These are phyloP conservation scores for Triops cancriformis DNA, from an alignment of 1,140 invertebrate species.

Conservation along the genomic window DNA sequence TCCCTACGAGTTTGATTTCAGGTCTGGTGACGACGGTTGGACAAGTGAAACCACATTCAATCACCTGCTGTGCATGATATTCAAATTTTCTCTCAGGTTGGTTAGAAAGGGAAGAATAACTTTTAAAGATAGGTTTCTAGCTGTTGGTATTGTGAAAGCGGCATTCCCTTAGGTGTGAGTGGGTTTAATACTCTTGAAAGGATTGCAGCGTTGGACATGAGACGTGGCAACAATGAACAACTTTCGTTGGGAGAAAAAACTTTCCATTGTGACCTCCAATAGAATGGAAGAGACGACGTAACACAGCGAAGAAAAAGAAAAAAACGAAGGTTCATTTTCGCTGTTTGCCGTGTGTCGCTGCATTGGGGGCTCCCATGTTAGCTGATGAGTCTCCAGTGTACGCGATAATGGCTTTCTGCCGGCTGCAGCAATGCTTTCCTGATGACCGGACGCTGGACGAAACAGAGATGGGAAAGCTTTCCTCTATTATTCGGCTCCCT, in stretches of 20 bases:
- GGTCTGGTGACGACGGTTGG: neutral
- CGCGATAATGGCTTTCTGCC: slow-evolving; percentile 8
- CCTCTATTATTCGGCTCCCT: neutral
- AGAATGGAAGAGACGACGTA: no score
- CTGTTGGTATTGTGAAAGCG: no score
- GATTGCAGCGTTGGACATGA: no score
- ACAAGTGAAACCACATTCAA: neutral
- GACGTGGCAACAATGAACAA: no score
- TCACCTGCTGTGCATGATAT: neutral
- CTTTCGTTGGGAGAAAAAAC: no score
- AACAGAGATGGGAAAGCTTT: neutral
- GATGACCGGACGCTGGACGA: neutral
- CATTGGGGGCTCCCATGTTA: neutral
- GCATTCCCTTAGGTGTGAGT: no score
- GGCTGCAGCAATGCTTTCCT: neutral
- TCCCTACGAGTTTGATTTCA: neutral
- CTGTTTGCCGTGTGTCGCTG: neutral
- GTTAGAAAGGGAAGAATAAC: no score
- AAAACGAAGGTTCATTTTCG: neutral
- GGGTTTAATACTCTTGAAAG: no score
- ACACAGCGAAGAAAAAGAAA: neutral
- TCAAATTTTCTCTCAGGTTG: neutral
- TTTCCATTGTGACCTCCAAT: no score
- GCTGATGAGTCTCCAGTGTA: slow-evolving; percentile 12
- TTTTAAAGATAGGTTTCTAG: no score